A percentile compares a stretch with the other conserved stretches of the same genome.
phyloP scores from a whole-genome alignment of 2,797 vertebrate genomes.

The Sus cebifrons region DNA sequence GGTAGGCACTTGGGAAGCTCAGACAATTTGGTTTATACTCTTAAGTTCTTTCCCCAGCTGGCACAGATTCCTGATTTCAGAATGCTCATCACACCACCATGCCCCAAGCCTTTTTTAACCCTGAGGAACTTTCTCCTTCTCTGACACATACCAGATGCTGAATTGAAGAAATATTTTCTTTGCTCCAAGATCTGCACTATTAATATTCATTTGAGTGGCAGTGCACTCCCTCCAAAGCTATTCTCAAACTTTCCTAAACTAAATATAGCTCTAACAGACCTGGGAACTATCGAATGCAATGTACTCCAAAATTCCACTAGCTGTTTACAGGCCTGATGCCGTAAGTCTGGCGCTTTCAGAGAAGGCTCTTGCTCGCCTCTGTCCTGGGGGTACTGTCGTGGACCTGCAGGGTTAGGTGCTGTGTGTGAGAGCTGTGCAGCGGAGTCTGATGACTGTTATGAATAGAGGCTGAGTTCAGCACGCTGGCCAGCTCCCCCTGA shows the following conservation, averaged over 20 bases:
- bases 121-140: background rate
- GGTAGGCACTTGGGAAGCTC: background rate
- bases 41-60: background rate
- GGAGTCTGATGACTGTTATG: background rate
- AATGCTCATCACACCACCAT: background rate
- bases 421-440: background rate
- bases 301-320: slow-evolving; percentile 56
- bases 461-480: slow-evolving; percentile 71
- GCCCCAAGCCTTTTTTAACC: background rate
- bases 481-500: slow-evolving; percentile 76
- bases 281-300: slow-evolving; percentile 59
- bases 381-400: background rate
- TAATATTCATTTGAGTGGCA: slow-evolving; percentile 71
- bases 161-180: slow-evolving; percentile 61
- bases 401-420: background rate
- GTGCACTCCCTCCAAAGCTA: slow-evolving; percentile 34
- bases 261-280: slow-evolving; percentile 76
- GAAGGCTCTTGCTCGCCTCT: background rate
- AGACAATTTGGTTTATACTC: background rate
- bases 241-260: slow-evolving; percentile 70
- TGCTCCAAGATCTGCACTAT: slow-evolving; percentile 53
- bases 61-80: background rate
- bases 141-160: background rate
- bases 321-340: slow-evolving; percentile 66
- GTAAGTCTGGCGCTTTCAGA: slow-evolving; percentile 17